Conservation (phyloP, 1,140 invertebrate genomes). For the Caenorhabditis briggsae region DNA sequence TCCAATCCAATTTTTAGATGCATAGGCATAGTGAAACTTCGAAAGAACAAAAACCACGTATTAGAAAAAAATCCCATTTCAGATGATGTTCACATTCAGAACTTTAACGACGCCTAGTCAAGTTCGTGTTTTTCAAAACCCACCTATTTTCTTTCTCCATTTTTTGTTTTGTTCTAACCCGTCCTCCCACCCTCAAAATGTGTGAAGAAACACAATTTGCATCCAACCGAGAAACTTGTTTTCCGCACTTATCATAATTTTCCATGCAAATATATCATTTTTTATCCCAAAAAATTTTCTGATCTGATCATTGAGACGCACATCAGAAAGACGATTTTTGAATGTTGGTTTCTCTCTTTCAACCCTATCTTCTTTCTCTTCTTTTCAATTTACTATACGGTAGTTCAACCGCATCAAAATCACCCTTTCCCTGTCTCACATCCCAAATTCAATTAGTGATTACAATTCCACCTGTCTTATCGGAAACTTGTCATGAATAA, state of each 20-base stretch:
- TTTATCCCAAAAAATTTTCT: not conserved
- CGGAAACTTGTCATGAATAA: not conserved
- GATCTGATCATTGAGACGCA: not conserved
- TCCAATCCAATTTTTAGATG: no score
- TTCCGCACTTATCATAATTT: not conserved
- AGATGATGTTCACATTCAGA: no score
- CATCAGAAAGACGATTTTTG: not conserved
- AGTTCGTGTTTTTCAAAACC: no score
- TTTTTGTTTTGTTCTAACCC: no score
- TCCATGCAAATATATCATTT: not conserved
- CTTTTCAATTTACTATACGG: not conserved
- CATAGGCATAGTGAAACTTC: no score
- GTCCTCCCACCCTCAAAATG: not conserved
- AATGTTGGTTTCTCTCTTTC: not conserved
- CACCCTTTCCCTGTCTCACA: not conserved
- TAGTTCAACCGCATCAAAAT: slow-evolving; percentile 10
- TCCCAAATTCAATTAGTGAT: slow-evolving; percentile 38
- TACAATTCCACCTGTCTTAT: slow-evolving; percentile 8
- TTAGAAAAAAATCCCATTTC: no score
- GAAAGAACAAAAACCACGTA: no score
- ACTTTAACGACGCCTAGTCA: no score
- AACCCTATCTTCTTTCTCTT: no score
- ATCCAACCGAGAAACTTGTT: not conserved
- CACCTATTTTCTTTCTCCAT: no score
- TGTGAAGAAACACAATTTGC: not conserved